Conservation (phyloP, 1,140 invertebrate species). For the Heliconius eleuchia region DNA sequence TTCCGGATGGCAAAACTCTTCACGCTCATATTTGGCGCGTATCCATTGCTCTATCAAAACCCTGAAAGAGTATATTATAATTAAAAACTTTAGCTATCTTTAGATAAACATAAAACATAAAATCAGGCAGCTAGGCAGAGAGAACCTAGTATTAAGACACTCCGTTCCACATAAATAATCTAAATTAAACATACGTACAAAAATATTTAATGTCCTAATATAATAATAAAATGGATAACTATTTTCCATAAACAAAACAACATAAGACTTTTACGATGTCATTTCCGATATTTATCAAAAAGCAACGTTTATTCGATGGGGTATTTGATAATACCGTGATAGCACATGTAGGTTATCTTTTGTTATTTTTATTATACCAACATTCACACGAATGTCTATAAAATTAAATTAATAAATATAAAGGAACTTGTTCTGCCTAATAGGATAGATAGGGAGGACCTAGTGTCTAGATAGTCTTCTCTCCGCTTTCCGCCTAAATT, state of each 20-base stretch:
- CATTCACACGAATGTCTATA: not conserved
- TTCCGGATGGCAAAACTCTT: slow-evolving; percentile 92
- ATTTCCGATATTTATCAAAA: slow-evolving; percentile 14
- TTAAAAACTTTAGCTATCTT: too few species aligned
- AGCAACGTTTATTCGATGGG: slow-evolving; percentile 35
- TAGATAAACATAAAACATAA: too few species aligned
- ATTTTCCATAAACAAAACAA: not conserved
- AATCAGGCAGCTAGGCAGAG: too few species aligned
- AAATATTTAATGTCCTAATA: not conserved
- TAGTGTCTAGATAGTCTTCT: too few species aligned
- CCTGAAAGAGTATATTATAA: slow-evolving; percentile 76
- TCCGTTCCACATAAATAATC: too few species aligned
- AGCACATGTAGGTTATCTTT: slow-evolving; percentile 51
- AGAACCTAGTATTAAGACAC: too few species aligned
- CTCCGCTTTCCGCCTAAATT: too few species aligned
- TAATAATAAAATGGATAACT: not conserved
- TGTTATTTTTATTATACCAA: slow-evolving; percentile 37
- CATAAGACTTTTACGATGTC: not conserved
- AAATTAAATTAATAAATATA: too few species aligned
- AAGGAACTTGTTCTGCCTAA: too few species aligned
- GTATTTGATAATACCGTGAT: slow-evolving; percentile 46
- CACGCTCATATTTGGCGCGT: slow-evolving; percentile 92
- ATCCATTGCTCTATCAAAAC: slow-evolving; percentile 95
- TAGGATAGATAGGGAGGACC: too few species aligned
- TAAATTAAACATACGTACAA: too few species aligned